These are phyloP conservation scores for Microtus richardsoni DNA, from an alignment of 2,113 vertebrate species.

Conservation along the genomic window DNA sequence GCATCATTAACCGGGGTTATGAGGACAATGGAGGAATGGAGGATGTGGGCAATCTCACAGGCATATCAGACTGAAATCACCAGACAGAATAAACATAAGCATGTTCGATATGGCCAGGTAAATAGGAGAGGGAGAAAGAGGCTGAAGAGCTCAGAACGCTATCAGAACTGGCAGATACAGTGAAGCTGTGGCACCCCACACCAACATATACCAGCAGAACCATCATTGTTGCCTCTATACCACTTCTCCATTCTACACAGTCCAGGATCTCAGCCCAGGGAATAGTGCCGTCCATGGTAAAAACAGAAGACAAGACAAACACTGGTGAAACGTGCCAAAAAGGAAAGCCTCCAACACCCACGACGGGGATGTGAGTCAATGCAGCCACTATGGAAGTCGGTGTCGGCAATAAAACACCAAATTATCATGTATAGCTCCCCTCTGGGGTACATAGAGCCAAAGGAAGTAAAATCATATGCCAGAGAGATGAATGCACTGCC, in stretches of 20 bases:
- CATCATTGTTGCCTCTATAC: neutral
- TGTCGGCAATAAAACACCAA: neutral
- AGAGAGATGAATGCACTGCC: neutral
- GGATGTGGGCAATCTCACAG: accelerated
- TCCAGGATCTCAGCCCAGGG: neutral
- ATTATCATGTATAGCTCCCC: neutral
- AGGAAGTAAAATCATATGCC: neutral
- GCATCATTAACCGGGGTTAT: neutral
- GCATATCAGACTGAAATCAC: neutral
- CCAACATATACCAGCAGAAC: neutral
- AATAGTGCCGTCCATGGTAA: neutral
- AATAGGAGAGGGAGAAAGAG: neutral
- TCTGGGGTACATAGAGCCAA: neutral
- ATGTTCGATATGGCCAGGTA: neutral
- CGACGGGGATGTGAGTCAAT: neutral
- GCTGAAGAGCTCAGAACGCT: neutral
- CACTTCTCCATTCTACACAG: neutral
- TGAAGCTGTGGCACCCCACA: neutral
- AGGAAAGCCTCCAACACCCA: neutral
- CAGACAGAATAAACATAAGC: neutral
- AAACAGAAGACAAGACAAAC: neutral
- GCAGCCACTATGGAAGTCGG: neutral
- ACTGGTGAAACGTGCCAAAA: neutral
- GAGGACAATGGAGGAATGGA: neutral
- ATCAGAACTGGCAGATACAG: neutral